Percentiles rank a stretch among this genome's conserved stretches.
These are phyloP conservation scores for Netelia virgata DNA, from an alignment of 2,888 invertebrate species.

Conservation along the genomic window DNA sequence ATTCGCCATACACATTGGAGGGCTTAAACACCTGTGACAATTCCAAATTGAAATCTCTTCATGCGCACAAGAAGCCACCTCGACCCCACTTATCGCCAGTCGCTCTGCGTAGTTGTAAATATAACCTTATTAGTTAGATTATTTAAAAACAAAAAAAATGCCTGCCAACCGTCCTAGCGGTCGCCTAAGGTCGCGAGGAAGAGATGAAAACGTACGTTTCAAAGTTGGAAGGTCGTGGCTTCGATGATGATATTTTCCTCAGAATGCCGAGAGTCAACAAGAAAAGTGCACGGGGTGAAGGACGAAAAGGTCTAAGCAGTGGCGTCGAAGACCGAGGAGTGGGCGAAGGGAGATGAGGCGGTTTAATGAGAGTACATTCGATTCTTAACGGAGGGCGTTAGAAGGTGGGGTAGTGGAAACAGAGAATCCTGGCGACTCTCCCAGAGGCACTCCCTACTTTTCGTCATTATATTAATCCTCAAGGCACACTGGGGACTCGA, in stretches of 20 bases:
- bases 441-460: slow-evolving; percentile 47
- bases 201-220: not conserved
- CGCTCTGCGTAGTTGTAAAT: slow-evolving; percentile 51
- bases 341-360: slow-evolving; percentile 42
- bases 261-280: slow-evolving; percentile 63
- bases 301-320: slow-evolving; percentile 23
- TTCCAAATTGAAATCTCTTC: not conserved
- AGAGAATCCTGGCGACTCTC: slow-evolving; percentile 53
- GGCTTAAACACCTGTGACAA: not conserved
- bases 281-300: slow-evolving; percentile 42
- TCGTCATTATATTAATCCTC: not conserved
- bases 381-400: slow-evolving; percentile 51
- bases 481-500: not conserved
- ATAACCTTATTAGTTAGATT: not conserved
- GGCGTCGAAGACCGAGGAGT: not conserved
- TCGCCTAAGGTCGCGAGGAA: not conserved
- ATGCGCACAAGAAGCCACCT: slow-evolving; percentile 38
- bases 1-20: no score
- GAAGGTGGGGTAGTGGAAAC: slow-evolving; percentile 24
- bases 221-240: slow-evolving; percentile 32
- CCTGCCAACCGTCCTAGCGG: not conserved
- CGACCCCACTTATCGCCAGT: not conserved
- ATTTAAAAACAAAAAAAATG: not conserved
- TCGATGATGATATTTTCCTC: slow-evolving; percentile 56
- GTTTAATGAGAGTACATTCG: slow-evolving; percentile 38